A percentile compares a stretch with the other conserved stretches of the same genome.
These are phyloP conservation scores for Cromileptes altivelis DNA, from an alignment of 2,113 vertebrate genomes.

Conservation along the genomic window DNA sequence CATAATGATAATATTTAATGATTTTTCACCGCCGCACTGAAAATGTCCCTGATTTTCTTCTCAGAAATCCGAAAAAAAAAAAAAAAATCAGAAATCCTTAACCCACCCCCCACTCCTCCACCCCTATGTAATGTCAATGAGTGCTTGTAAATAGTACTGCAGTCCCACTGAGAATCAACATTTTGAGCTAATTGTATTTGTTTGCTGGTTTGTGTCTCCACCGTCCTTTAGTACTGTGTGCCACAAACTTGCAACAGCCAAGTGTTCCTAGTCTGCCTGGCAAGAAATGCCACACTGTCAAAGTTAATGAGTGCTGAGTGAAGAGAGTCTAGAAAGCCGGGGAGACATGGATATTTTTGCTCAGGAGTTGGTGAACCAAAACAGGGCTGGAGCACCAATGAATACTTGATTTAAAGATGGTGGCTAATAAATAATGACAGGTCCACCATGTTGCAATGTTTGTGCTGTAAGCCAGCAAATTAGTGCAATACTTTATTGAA, in stretches of 20 bases:
- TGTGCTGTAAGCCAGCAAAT: not conserved
- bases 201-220: not conserved
- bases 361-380: slow-evolving; percentile 7
- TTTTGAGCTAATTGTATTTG: not conserved
- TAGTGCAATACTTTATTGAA: not conserved
- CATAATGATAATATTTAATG: no score
- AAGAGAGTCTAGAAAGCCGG: not conserved
- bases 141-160: not conserved
- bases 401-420: not conserved
- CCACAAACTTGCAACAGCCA: not conserved
- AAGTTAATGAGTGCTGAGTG: not conserved
- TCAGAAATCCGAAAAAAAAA: no score
- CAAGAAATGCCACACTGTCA: not conserved
- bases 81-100: no score
- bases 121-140: not conserved
- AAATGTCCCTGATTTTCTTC: no score
- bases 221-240: not conserved
- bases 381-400: not conserved
- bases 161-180: not conserved
- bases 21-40: no score
- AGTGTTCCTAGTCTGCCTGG: not conserved
- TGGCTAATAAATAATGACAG: not conserved
- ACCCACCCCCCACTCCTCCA: no score
- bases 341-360: not conserved
- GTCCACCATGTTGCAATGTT: slow-evolving; percentile 2